phyloP scores from a whole-genome alignment of 37 sponge, comb jelly and placozoan genomes.

The Spongia lamella region DNA sequence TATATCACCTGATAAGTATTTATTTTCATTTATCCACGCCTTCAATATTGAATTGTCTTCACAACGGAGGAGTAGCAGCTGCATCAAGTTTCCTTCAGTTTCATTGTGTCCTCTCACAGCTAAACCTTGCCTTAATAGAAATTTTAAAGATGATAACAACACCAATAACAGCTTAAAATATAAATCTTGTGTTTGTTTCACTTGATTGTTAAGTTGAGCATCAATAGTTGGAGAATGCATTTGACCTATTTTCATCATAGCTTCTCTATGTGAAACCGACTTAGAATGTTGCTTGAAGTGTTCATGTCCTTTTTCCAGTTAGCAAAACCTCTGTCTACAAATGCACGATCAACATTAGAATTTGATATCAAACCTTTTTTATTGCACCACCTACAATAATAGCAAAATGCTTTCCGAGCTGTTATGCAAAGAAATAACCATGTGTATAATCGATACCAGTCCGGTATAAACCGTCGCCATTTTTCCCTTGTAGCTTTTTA shows the following conservation, averaged over 20 bases:
- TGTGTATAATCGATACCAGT: no score
- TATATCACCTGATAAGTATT: slow-evolving; percentile 6
- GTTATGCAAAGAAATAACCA: slow-evolving; percentile 30
- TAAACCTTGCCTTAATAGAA: slow-evolving; percentile 19
- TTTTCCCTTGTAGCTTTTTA: no score
- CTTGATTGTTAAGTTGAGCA: slow-evolving; percentile 10
- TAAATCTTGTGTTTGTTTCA: slow-evolving; percentile 8
- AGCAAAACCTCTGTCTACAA: slow-evolving; percentile 32
- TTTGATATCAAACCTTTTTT: background rate
- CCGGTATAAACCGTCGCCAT: no score
- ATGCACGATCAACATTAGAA: slow-evolving; percentile 27
- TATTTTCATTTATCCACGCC: background rate
- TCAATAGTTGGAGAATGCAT: background rate
- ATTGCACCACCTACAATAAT: slow-evolving; percentile 34
- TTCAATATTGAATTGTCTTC: slow-evolving; percentile 4
- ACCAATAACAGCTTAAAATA: slow-evolving; percentile 10
- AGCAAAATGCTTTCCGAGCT: slow-evolving; percentile 18
- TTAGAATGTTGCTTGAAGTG: slow-evolving; percentile 22
- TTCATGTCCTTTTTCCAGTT: slow-evolving; percentile 56
- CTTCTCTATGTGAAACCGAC: slow-evolving; percentile 13
- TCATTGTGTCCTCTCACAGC: slow-evolving; percentile 43
- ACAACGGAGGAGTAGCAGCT: slow-evolving; percentile 8
- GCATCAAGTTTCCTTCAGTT: slow-evolving; percentile 35
- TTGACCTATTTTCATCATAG: slow-evolving; percentile 16
- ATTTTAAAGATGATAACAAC: slow-evolving; percentile 19